phyloP scores from a whole-genome alignment of 1,140 invertebrate genomes.

The Sarcophaga peregrina region DNA sequence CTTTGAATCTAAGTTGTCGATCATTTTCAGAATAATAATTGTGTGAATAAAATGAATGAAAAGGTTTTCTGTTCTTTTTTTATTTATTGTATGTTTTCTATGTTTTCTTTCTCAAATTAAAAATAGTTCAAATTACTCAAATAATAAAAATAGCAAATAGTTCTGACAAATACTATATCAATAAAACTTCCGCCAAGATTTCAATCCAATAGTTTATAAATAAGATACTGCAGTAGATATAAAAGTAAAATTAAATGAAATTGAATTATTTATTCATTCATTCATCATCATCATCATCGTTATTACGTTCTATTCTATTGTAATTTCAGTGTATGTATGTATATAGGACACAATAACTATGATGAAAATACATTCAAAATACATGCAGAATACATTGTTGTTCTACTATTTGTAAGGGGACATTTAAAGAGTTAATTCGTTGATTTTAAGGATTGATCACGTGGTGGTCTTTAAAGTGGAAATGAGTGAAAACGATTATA shows the following conservation, averaged over 20 bases:
- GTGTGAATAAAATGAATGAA: neutral
- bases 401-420: neutral
- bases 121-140: conserved; percentile 6
- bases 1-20: no score
- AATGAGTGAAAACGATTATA: no score
- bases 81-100: neutral
- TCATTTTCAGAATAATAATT: neutral
- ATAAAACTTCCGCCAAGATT: conserved; percentile 3
- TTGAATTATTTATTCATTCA: neutral
- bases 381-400: neutral
- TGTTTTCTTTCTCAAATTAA: neutral
- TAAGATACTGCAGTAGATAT: neutral
- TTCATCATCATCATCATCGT: neutral
- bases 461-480: no score
- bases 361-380: neutral
- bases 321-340: neutral
- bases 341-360: neutral
- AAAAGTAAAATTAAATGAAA: conserved; percentile 8
- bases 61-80: neutral
- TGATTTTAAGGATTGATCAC: neutral
- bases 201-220: conserved; percentile 6
- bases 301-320: neutral
- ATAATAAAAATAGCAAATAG: neutral
- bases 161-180: neutral
- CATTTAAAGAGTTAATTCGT: neutral